These are phyloP conservation scores for Rissa tridactyla DNA, from an alignment of 2,113 vertebrate species.

Conservation along the genomic window DNA sequence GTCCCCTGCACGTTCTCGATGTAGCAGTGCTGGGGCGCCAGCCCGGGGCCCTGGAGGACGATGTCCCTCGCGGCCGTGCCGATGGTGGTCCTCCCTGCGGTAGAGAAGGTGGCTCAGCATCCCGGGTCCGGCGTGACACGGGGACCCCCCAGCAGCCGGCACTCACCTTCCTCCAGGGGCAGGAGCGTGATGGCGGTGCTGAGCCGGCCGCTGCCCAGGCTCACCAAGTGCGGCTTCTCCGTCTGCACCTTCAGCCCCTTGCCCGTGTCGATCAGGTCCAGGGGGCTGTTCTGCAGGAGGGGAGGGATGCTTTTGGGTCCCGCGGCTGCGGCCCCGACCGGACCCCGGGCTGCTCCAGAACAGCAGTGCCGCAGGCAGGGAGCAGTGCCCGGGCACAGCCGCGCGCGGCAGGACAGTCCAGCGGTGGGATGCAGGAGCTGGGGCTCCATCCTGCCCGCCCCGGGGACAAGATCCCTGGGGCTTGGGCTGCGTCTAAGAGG, in stretches of 20 bases:
- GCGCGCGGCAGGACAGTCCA: not conserved
- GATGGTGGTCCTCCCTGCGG: slow-evolving; percentile 85
- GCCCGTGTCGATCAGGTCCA: slow-evolving; percentile 91
- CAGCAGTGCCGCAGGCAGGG: accelerated
- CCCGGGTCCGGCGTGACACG: accelerated
- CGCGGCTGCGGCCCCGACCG: accelerated
- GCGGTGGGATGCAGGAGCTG: accelerated
- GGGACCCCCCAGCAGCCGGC: not conserved
- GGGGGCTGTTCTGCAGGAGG: slow-evolving; percentile 81
- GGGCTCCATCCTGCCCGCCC: not conserved
- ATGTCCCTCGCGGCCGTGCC: slow-evolving; percentile 86
- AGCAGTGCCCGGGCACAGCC: not conserved
- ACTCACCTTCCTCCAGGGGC: slow-evolving; percentile 90
- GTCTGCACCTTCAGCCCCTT: slow-evolving; percentile 93
- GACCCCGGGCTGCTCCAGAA: not conserved
- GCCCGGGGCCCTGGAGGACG: slow-evolving; percentile 83
- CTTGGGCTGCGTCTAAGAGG: slow-evolving; percentile 21
- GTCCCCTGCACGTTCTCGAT: slow-evolving; percentile 84
- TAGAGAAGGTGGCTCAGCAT: not conserved
- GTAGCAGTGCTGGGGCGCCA: slow-evolving; percentile 87
- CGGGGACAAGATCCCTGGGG: not conserved
- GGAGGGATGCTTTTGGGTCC: not conserved
- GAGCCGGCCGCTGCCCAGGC: slow-evolving; percentile 93
- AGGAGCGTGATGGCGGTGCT: slow-evolving; percentile 94
- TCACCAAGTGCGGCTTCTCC: slow-evolving; percentile 93